Percentiles rank a stretch among this genome's conserved stretches.
Conservation (phyloP, 2,797 vertebrate genomes). For the Gymnothorax javanicus region DNA sequence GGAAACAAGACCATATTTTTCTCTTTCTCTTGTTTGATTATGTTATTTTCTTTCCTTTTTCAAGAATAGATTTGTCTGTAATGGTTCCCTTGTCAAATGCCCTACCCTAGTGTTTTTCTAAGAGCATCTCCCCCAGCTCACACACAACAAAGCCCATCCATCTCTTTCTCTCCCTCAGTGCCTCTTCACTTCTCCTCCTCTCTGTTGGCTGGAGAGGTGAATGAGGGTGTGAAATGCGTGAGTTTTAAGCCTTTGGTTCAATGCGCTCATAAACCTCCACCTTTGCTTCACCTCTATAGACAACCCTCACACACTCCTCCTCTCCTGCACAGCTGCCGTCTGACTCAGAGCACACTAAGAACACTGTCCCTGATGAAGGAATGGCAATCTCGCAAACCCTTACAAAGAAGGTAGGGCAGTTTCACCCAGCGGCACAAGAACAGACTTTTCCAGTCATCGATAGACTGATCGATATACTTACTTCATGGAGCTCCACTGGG, state of each 20-base stretch:
- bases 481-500: too few relatives aligned
- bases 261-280: neutral
- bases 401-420: neutral
- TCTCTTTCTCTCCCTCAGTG: constrained; percentile 4
- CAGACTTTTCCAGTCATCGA: too few relatives aligned
- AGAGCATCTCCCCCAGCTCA: neutral
- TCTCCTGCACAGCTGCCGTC: neutral
- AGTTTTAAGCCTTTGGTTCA: constrained; percentile 1
- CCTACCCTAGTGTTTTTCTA: constrained; percentile 48
- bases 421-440: too few relatives aligned
- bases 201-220: neutral
- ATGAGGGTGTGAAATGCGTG: neutral
- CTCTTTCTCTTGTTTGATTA: constrained; percentile 80
- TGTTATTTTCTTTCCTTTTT: constrained; percentile 80
- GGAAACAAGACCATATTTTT: constrained; percentile 74
- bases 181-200: neutral
- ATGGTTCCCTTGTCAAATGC: constrained; percentile 79
- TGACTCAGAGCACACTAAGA: too few relatives aligned
- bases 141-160: constrained; percentile 47
- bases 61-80: constrained; percentile 83
- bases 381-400: neutral
- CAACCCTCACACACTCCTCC: neutral
- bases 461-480: too few relatives aligned
- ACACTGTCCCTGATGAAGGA: neutral
- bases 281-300: neutral